Base-by-base conservation (phyloP, 2,113 vertebrate genomes). In the Ovibos moschatus region DNA sequence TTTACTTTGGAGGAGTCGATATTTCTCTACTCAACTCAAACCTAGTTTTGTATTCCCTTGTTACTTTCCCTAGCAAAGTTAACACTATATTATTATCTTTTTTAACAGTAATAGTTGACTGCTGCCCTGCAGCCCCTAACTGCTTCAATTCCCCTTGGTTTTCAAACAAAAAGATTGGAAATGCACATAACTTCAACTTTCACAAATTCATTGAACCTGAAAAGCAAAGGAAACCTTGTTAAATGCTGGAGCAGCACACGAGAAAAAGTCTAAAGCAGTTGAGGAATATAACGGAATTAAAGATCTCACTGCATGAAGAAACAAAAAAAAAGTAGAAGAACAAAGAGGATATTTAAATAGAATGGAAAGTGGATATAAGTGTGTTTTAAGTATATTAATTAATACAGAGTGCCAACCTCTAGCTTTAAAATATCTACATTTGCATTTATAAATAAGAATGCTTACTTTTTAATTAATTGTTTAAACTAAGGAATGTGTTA, bases 161-260 rank as follows among this genome's bases (percentile, higher is more conserved):
- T 97, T 94, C 88, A 98, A 97, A 67, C 21, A 36, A 45, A 98
- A 96, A 97, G 96, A 98, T 96, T 98, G 97, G 97, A 99, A 98
- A 96, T 97, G 83, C 98, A 96, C 96, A 96, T 94, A 98, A 86
- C 95, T 93, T 40, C 84, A 98, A 96, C 91, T 98, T 98, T 98
- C 97, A 97, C 71, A 98, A 98, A 91, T 55, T 98, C 96, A 95
- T 87, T 98, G 97, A 98, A 98, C 96, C 91, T 9, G 40, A 98
- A 99, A 98, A 58, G 17, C 88, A 95, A 98, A 98, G 92, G 94
- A 98, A 98, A 98, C 14, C 97, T 98, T 57, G 71, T 98, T 98
- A 98, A 98, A 98, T 95, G 89, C 12, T 94, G 78, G 83, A 91
- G 84, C 91, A 95, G 28, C 12, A 94, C 51, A 91, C 0, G 43